phyloP scores from a whole-genome alignment of 2,888 invertebrate genomes.

The Rhagonycha fulva region DNA sequence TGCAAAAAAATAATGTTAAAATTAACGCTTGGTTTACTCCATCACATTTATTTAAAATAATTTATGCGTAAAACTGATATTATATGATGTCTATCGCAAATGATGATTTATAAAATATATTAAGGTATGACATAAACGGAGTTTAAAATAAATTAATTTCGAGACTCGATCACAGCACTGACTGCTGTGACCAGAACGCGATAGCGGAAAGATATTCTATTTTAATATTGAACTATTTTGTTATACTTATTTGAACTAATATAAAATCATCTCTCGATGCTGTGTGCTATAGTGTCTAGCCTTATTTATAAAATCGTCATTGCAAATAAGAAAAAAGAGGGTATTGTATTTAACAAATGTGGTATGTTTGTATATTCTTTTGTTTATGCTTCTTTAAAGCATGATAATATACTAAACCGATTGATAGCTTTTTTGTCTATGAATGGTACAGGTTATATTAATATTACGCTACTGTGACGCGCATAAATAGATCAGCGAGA shows the following conservation, averaged over 20 bases:
- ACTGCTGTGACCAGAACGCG: background rate
- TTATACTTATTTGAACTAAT: background rate
- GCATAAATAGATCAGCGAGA: too few relatives aligned
- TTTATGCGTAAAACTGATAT: background rate
- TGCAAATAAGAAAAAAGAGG: too few relatives aligned
- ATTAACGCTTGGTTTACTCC: background rate
- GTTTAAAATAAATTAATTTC: background rate
- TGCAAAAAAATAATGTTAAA: background rate
- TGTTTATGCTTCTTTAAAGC: too few relatives aligned
- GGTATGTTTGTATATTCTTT: too few relatives aligned
- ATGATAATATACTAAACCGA: too few relatives aligned
- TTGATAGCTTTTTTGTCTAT: too few relatives aligned
- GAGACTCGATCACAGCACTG: background rate
- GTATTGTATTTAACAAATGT: too few relatives aligned
- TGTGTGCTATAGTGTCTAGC: too few relatives aligned
- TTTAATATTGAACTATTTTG: background rate
- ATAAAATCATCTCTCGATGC: too few relatives aligned
- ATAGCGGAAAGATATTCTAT: background rate
- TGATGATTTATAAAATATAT: background rate
- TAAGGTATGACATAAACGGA: background rate
- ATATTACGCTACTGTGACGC: too few relatives aligned
- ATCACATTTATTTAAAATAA: background rate
- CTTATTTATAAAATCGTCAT: too few relatives aligned
- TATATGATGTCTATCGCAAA: background rate
- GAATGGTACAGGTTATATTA: too few relatives aligned